phyloP scores from a whole-genome alignment of 1,140 invertebrate genomes.

The Mycetomoellerius zeteki region DNA sequence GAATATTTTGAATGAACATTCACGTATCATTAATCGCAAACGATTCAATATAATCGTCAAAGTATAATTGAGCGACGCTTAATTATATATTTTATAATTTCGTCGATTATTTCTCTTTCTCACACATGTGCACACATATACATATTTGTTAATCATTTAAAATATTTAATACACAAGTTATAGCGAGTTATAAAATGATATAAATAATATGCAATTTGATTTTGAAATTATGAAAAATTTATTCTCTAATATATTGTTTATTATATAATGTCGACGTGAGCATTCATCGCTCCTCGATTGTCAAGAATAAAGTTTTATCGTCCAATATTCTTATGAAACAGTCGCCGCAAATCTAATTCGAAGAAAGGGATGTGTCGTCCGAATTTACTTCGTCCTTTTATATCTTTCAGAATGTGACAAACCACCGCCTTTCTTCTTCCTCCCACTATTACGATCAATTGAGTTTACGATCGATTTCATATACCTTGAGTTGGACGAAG shows the following conservation, averaged over 20 bases:
- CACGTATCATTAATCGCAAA: background rate
- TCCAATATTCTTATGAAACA: background rate
- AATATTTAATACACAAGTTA: background rate
- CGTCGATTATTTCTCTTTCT: background rate
- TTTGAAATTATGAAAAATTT: background rate
- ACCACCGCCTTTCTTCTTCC: constrained; percentile 1
- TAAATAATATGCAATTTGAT: background rate
- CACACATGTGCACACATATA: background rate
- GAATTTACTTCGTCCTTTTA: constrained; percentile 24
- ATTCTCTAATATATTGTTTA: background rate
- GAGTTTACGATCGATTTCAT: constrained; percentile 48
- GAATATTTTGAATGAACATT: background rate
- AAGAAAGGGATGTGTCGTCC: background rate
- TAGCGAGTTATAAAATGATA: background rate
- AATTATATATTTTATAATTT: constrained; percentile 27
- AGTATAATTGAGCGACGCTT: constrained; percentile 22
- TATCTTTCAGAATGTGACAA: constrained; percentile 30
- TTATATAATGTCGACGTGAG: background rate
- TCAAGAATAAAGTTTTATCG: background rate
- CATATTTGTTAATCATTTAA: constrained; percentile 30
- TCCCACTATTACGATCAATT: constrained; percentile 55
- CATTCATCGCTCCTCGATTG: background rate
- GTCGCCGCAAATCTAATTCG: constrained; percentile 17
- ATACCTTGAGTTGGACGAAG: constrained; percentile 18
- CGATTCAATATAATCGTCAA: background rate